Evolutionary conservation across 2,888 invertebrate species (phyloP), one percentile per base, ranked within the genome.

Genomic region (Sycophila texana): DNA sequence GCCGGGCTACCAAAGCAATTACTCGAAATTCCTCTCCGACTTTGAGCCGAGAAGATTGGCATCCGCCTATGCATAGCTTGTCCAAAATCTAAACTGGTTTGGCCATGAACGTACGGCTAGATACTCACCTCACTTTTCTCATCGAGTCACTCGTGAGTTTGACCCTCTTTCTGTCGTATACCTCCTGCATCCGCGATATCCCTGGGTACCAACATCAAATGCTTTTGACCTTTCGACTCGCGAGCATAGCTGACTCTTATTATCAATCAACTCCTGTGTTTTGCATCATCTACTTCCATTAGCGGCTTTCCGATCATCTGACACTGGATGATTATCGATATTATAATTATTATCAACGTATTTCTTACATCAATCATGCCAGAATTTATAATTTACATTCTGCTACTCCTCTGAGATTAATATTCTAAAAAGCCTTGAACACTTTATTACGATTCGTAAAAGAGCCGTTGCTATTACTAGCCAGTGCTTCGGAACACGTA

Each of bases 81-180:
- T 72, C 72, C 61, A 72, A 72, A 72, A 53, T 26, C 18, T 26
- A 72, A 72, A 72, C 72, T 72, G 51, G 72, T 72, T 72, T 72
- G 51, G 61, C 72, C 61, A 12, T 63, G 72, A 72, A 51, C 49
- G 49, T 60, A 39, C n/a, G 70, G 30, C 68, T 68, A 68, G 55
- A 47, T 14, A 20, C 18, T 58, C 57, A 58, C 58, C 70, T 70
- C 47, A 57, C 65, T 39, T 51, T 16, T 51, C 16, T 14, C 51
- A 16, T 4, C 30, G 30, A 30, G 30, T 30, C 30, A 30, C 4
- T 30, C 4, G 2, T 30, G 16, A n/a, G n/a, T n/a, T n/a, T n/a
- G n/a, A n/a, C n/a, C n/a, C n/a, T n/a, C n/a, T n/a, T n/a, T n/a
- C n/a, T n/a, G n/a, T n/a, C 51, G 16, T 30, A 2, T 61, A 61